Conservation (phyloP, 2,888 invertebrate species). For the Tyria jacobaeae region DNA sequence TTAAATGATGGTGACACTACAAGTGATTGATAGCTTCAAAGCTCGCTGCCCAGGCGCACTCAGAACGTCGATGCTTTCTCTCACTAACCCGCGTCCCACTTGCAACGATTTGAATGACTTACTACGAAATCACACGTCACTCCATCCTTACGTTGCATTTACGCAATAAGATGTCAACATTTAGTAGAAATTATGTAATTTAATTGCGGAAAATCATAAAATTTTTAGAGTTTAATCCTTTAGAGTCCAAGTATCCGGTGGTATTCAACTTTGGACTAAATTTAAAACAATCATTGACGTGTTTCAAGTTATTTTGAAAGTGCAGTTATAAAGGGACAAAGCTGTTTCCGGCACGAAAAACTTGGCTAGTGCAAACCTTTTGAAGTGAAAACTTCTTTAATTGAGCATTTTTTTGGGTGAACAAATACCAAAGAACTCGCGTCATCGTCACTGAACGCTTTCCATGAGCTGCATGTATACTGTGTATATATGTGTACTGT, state of each 20-base stretch:
- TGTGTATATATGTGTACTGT: no score
- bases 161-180: conserved; percentile 33
- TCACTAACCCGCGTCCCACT: conserved; percentile 43
- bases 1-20: conserved; percentile 26
- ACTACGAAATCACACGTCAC: conserved; percentile 30
- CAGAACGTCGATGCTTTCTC: conserved; percentile 39
- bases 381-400: no score
- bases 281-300: conserved; percentile 1
- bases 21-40: conserved; percentile 45
- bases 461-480: no score
- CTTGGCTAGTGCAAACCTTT: background rate
- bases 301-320: background rate
- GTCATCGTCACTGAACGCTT: no score
- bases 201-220: conserved; percentile 20
- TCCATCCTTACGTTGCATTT: conserved; percentile 12
- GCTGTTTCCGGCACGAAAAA: no score
- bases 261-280: conserved; percentile 13
- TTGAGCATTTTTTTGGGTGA: no score
- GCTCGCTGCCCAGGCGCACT: conserved; percentile 16
- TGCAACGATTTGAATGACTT: conserved; percentile 42
- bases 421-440: no score
- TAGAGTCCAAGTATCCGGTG: background rate
- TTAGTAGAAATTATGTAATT: conserved; percentile 33
- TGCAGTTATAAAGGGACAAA: background rate
- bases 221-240: no score